Evolutionary conservation across 2,113 vertebrate genomes (phyloP), one percentile per base, ranked within the genome.

Genomic region (Indri indri): DNA sequence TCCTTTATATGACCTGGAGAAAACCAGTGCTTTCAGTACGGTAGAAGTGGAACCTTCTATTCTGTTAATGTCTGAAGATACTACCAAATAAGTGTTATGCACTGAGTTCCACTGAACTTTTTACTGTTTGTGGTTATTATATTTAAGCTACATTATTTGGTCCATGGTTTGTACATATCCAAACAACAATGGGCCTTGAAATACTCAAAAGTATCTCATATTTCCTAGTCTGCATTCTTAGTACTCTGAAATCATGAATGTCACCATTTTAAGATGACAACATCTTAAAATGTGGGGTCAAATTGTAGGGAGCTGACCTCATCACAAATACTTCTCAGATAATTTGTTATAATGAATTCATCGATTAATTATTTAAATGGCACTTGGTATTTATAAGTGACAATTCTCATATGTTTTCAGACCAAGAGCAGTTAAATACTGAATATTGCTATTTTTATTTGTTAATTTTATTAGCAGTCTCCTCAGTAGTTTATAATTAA

Each of bases 361-460:
- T 85, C 45, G 88, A 63, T 97, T 59, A 88, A 88, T 88, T 95
- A 96, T 91, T 97, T 47, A 92, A 76, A 88, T 91, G 63, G 47
- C 37, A 81, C 82, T 97, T 98, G 13, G 25, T 95, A 20, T 70
- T 96, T 97, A 63, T 79, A 79, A 97, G 54, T 93, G 50, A 22
- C 4, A 20, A 27, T n/a, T 95, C 94, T 97, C 88, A 30, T 61
- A 37, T 85, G n/a, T 37, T 92, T 95, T 96, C 45, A 90, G 84
- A 90, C 42, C 37, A 94, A 96, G 32, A 94, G 20, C 30, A 54
- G 70, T 45, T 97, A 34, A 79, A 92, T 71, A 86, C 0, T 90
- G 20, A 37, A 73, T 11, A 65, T 77, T 40, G 47, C 22, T 85
- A 10, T 83, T 84, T 92, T 97, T 91, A 23, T 88, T 76, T 97